Conservation (phyloP, 2,797 vertebrate genomes). For the Pipistrellus pygmaeus region DNA sequence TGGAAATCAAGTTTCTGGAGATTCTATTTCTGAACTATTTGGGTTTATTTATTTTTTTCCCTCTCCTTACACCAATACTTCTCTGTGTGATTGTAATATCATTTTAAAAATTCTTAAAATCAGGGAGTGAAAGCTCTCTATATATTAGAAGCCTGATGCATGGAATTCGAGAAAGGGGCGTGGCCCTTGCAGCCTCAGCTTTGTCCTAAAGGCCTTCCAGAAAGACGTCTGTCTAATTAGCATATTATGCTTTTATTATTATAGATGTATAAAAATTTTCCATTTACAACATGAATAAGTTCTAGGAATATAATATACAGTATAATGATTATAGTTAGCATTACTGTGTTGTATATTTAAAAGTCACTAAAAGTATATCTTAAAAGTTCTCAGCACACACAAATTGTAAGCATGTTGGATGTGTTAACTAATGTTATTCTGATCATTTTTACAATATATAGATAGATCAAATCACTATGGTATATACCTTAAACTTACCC, state of each 20-base stretch:
- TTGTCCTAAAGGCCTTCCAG: no score
- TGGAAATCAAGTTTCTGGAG: neutral
- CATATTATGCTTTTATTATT: no score
- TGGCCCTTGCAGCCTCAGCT: no score
- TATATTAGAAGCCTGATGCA: neutral
- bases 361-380: neutral
- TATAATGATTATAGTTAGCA: neutral
- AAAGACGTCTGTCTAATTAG: no score
- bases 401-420: neutral
- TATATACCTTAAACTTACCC: neutral
- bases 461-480: neutral
- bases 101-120: conserved; percentile 37
- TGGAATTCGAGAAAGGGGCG: no score
- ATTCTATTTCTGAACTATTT: conserved; percentile 16
- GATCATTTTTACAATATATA: neutral
- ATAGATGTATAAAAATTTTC: neutral
- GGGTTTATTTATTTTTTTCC: neutral
- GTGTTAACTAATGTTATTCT: neutral
- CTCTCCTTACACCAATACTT: neutral
- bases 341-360: neutral
- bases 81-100: neutral
- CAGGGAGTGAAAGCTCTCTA: neutral
- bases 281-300: neutral
- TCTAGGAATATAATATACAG: neutral
- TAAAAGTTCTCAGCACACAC: neutral